Percentiles rank a stretch among this genome's conserved stretches.
Evolutionary conservation across 2,888 invertebrate species (phyloP).

Genomic region (Ernsta delagoae): DNA sequence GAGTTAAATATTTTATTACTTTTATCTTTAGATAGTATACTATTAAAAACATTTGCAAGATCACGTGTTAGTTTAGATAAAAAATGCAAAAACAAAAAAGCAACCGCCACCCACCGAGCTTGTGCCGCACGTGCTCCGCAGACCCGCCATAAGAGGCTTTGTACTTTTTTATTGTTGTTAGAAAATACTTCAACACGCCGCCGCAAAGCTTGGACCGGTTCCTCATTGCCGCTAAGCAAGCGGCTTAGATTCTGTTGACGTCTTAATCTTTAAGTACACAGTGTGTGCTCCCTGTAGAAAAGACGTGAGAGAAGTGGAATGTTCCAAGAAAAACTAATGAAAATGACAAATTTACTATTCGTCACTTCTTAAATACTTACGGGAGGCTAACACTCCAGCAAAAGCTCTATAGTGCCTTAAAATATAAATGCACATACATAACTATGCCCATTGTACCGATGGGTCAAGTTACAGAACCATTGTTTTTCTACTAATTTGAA

Average conservation of each 20-base stretch:
- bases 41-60: slow-evolving; percentile 44
- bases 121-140: slow-evolving; percentile 54
- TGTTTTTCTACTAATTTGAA: slow-evolving; percentile 30
- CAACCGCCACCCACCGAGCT: slow-evolving; percentile 50
- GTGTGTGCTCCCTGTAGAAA: not conserved
- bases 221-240: slow-evolving; percentile 15
- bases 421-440: not conserved
- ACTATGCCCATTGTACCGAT: not conserved
- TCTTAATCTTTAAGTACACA: slow-evolving; percentile 22
- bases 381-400: too few species aligned
- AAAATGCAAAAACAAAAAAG: slow-evolving; percentile 47
- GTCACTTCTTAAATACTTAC: not conserved
- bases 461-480: slow-evolving; percentile 23
- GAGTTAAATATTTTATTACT: too few species aligned
- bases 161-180: slow-evolving; percentile 31
- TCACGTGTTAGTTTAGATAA: slow-evolving; percentile 58
- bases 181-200: slow-evolving; percentile 16
- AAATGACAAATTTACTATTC: not conserved
- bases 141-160: slow-evolving; percentile 37
- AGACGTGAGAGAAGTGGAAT: not conserved
- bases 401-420: not conserved
- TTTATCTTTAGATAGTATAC: not conserved
- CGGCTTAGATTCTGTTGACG: slow-evolving; percentile 25
- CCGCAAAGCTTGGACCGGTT: slow-evolving; percentile 20
- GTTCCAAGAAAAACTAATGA: not conserved